Percentiles rank a stretch among this genome's conserved stretches.
phyloP scores from a whole-genome alignment of 2,888 invertebrate genomes.

The Beris morrisii region DNA sequence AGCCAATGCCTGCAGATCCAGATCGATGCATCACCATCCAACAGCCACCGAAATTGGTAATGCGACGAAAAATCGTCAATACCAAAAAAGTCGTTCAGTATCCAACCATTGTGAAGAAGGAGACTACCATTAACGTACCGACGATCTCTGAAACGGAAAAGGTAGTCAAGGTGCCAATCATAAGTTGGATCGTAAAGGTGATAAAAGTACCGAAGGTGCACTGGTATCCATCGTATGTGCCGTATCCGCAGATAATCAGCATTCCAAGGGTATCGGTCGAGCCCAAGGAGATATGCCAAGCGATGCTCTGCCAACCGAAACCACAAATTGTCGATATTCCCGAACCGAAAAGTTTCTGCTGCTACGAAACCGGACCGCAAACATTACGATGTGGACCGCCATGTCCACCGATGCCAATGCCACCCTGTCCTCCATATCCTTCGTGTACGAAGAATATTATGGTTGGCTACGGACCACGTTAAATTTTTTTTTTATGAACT shows the following conservation, averaged over 20 bases:
- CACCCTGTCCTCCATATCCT: conserved; percentile 14
- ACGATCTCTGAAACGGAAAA: conserved; percentile 2
- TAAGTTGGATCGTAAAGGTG: conserved; percentile 6
- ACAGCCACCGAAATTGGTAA: conserved; percentile 31
- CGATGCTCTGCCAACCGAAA: conserved; percentile 34
- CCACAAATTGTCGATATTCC: conserved; percentile 36
- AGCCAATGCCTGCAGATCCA: conserved; percentile 18
- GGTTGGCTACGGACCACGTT: background rate
- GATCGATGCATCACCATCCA: conserved; percentile 31
- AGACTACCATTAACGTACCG: background rate
- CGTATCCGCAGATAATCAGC: conserved; percentile 20
- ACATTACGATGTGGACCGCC: conserved; percentile 16
- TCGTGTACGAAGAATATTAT: conserved; percentile 7
- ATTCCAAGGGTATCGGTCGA: conserved; percentile 24
- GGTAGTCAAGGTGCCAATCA: background rate
- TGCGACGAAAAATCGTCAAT: conserved; percentile 28
- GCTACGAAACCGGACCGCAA: conserved; percentile 22
- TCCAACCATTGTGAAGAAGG: conserved; percentile 17
- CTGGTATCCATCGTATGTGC: conserved; percentile 9
- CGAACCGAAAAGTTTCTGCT: conserved; percentile 21
- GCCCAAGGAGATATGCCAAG: conserved; percentile 34
- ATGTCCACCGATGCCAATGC: conserved; percentile 6
- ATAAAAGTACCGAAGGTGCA: conserved; percentile 15
- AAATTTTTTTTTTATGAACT: too few species aligned
- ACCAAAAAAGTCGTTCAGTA: conserved; percentile 25